Evolutionary conservation across 2,113 vertebrate species (phyloP).

Genomic region (Rhipidura dahli): DNA sequence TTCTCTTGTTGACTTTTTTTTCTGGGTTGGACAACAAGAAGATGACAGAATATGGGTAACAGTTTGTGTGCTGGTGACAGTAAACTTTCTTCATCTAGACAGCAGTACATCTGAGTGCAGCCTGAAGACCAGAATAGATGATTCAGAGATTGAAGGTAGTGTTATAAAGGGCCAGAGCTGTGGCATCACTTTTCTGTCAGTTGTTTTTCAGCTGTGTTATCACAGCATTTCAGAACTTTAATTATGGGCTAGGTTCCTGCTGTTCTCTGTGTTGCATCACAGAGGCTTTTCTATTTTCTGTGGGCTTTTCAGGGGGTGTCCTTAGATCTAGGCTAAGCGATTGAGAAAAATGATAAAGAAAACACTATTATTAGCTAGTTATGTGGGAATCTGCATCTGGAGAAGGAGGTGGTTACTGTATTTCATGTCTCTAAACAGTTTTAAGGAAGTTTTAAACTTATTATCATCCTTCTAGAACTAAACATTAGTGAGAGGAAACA

Average conservation of each 20-base stretch:
- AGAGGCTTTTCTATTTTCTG: neutral
- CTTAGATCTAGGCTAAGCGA: neutral
- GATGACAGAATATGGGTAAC: neutral
- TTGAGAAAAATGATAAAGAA: neutral
- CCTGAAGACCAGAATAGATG: neutral
- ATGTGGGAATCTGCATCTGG: neutral
- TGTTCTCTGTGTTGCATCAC: neutral
- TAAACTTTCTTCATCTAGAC: neutral
- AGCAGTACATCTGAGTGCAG: fast-evolving
- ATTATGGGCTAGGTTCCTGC: neutral
- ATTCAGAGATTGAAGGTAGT: neutral
- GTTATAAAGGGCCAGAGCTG: neutral
- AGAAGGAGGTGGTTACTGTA: neutral
- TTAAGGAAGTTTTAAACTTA: neutral
- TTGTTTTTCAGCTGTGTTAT: neutral
- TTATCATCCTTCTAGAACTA: neutral
- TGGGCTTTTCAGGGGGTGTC: neutral
- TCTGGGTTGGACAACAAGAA: neutral
- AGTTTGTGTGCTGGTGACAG: neutral
- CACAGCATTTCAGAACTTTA: neutral
- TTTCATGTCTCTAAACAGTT: neutral
- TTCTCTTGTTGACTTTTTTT: neutral
- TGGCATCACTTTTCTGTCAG: neutral
- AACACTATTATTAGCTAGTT: neutral
- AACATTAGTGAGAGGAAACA: neutral